These are phyloP conservation scores for Ctenoplectra terminalis DNA, from an alignment of 1,140 invertebrate species.

Conservation along the genomic window DNA sequence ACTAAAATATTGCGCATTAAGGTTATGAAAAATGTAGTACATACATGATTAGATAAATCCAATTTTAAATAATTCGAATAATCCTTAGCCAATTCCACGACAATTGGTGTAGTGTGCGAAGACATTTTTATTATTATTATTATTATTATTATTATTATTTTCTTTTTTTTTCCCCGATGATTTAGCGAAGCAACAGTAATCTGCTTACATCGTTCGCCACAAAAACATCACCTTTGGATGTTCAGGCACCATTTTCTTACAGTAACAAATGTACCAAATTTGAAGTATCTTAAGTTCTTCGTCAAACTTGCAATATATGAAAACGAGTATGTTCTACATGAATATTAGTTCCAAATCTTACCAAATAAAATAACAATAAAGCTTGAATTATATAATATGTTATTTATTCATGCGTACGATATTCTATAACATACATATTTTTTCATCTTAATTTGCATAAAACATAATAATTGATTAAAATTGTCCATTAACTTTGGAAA, in stretches of 20 bases:
- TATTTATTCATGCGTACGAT: too few species aligned
- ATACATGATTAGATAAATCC: constrained; percentile 62
- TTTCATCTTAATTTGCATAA: too few species aligned
- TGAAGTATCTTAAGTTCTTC: too few species aligned
- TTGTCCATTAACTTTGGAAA: too few species aligned
- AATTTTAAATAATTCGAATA: constrained; percentile 70
- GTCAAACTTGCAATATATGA: too few species aligned
- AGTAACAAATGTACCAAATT: neutral
- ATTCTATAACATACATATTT: too few species aligned
- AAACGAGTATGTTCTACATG: too few species aligned
- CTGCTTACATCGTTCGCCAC: neutral
- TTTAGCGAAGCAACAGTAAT: neutral
- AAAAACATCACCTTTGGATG: neutral
- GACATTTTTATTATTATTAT: too few species aligned
- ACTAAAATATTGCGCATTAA: neutral
- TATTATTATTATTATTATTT: too few species aligned
- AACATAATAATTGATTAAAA: too few species aligned
- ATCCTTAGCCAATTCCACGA: constrained; percentile 68
- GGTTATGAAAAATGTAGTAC: constrained; percentile 33
- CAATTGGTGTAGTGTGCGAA: constrained; percentile 41
- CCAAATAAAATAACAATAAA: neutral
- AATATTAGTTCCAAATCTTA: neutral
- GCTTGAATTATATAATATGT: too few species aligned
- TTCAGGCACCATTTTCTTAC: neutral
- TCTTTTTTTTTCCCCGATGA: neutral